Percentiles rank a stretch among this genome's conserved stretches.
These are phyloP conservation scores for Aromia moschata DNA, from an alignment of 2,888 invertebrate species.

Conservation along the genomic window DNA sequence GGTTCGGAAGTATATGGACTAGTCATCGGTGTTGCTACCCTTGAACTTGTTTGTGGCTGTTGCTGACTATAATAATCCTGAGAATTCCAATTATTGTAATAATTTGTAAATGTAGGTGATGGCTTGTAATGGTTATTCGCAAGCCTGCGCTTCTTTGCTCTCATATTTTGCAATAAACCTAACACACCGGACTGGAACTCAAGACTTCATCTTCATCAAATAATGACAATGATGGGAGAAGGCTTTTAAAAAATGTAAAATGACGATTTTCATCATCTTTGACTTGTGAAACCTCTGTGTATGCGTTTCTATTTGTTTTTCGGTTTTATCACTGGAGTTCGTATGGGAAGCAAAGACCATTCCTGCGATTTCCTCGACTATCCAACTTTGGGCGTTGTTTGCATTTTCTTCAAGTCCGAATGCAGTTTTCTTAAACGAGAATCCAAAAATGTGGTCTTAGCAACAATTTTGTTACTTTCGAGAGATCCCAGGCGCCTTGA, in stretches of 20 bases:
- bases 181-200: slow-evolving; percentile 24
- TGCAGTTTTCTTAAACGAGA: too few relatives aligned
- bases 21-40: background rate
- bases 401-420: too few relatives aligned
- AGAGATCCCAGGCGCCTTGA: too few relatives aligned
- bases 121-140: background rate
- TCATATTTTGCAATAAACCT: slow-evolving; percentile 12
- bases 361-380: too few relatives aligned
- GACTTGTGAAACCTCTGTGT: too few relatives aligned
- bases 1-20: background rate
- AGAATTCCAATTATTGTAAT: background rate
- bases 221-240: slow-evolving; percentile 12
- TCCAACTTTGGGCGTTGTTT: too few relatives aligned
- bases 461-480: too few relatives aligned
- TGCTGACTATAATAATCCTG: background rate
- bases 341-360: too few relatives aligned
- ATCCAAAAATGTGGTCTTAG: too few relatives aligned
- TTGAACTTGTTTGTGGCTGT: background rate
- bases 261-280: too few relatives aligned
- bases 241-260: slow-evolving; percentile 19
- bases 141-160: background rate
- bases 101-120: background rate
- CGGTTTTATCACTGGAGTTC: too few relatives aligned
- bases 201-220: slow-evolving; percentile 23
- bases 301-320: too few relatives aligned